phyloP scores from a whole-genome alignment of 2,888 invertebrate species.

The Drosophila planitibia region DNA sequence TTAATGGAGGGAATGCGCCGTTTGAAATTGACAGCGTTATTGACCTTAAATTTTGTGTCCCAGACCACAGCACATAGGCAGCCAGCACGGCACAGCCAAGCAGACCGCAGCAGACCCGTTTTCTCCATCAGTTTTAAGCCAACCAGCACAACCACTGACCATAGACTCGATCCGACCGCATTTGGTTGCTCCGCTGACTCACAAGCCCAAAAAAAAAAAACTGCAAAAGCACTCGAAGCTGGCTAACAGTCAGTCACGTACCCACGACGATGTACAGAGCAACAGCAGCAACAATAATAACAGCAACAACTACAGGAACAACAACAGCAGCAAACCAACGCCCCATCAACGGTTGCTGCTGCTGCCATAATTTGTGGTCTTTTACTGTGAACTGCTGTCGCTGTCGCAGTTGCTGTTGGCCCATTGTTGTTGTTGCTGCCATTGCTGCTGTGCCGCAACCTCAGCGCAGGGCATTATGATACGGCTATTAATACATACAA shows the following conservation, averaged over 20 bases:
- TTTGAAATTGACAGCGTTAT: slow-evolving; percentile 78
- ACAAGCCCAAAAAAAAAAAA: slow-evolving; percentile 37
- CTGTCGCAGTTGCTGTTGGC: slow-evolving; percentile 36
- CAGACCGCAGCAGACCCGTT: slow-evolving; percentile 7
- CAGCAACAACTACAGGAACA: slow-evolving; percentile 17
- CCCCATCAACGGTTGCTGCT: slow-evolving; percentile 53
- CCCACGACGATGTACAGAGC: slow-evolving; percentile 50
- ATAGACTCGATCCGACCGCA: slow-evolving; percentile 42
- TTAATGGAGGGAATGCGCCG: slow-evolving; percentile 76
- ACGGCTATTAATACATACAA: slow-evolving; percentile 70
- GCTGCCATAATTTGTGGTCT: slow-evolving; percentile 72
- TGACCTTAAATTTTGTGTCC: slow-evolving; percentile 71
- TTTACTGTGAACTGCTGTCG: slow-evolving; percentile 58
- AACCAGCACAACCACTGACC: slow-evolving; percentile 35
- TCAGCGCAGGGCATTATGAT: slow-evolving; percentile 69
- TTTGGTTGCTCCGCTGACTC: slow-evolving; percentile 57
- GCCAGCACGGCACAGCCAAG: background rate
- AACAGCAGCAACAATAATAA: slow-evolving; percentile 23
- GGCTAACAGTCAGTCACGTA: slow-evolving; percentile 66
- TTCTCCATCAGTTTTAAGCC: slow-evolving; percentile 3
- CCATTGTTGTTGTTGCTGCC: slow-evolving; percentile 48
- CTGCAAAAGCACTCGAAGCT: slow-evolving; percentile 60
- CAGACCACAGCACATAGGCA: slow-evolving; percentile 3
- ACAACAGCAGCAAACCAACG: slow-evolving; percentile 41
- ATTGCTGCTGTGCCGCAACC: slow-evolving; percentile 62